Evolutionary conservation across 2,797 vertebrate species (phyloP), one percentile per base, ranked within the genome.

Genomic region (Enteromius radiatus): DNA sequence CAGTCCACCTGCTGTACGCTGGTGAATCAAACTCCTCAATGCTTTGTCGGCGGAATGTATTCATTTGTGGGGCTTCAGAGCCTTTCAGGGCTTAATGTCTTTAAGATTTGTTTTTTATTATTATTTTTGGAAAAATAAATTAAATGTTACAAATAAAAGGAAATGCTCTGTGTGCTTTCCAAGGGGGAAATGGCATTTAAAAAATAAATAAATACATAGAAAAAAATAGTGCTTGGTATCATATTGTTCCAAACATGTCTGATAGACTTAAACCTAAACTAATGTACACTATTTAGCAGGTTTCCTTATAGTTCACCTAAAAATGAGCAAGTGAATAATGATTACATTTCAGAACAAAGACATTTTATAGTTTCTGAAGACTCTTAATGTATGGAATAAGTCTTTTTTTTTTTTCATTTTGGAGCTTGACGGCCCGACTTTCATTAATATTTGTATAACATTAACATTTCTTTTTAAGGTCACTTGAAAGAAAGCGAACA

Each of bases 61-160:
- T 71, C 17, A 21, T 79, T 41, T 38, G 5, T 14, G 49, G n/a
- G 64, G 64, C 36, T 69, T 69, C 11, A 14, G 23, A 45, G 78
- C 78, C 78, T 61, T 38, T 61, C 36, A 23, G 78, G 67, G 38
- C 36, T 59, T 80, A n/a, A 47, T 33, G n/a, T 75, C 41, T n/a
- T 28, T 38, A 7, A 38, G n/a, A 38, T 0, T 15, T 54, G n/a
- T 21, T 52, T 54, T 43, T 43, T 12, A 41, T 38, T 38, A 41
- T 78, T 68, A 38, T 78, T 78, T 56, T 54, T 31, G 1, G 1
- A 69, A 69, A 69, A 43, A 61, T 75, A 76, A 76, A 80, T 23
- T 43, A 49, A 49, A 65, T 65, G 49, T 56, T 56, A 26, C 73
- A 23, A 59, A 31, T 43, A n/a, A 21, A 68, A 69, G n/a, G 19